Evolutionary conservation across 2,888 invertebrate genomes (phyloP).

Genomic region (Isotomurus palustris): DNA sequence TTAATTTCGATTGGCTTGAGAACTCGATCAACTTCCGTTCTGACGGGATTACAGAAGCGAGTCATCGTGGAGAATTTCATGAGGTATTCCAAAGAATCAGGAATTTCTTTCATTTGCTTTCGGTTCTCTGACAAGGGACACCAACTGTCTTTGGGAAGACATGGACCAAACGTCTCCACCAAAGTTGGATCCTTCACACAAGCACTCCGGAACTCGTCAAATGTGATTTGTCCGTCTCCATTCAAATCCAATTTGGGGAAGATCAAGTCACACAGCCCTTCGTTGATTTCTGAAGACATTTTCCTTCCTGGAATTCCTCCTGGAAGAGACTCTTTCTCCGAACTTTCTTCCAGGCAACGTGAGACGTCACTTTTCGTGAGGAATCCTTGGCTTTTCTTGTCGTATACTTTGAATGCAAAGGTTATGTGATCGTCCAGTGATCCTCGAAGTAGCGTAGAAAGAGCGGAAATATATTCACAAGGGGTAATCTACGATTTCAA

Average conservation of each 20-base stretch:
- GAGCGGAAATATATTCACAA: background rate
- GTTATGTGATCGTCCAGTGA: background rate
- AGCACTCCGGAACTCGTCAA: background rate
- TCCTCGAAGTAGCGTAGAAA: background rate
- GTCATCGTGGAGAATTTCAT: too few species aligned
- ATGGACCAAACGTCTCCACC: background rate
- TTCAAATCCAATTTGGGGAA: background rate
- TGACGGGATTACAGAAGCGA: too few species aligned
- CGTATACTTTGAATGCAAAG: background rate
- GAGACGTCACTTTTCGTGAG: background rate
- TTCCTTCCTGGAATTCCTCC: background rate
- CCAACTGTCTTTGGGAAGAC: background rate
- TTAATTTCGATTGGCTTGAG: background rate
- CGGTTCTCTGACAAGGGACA: too few species aligned
- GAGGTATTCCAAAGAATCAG: too few species aligned
- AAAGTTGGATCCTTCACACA: slow-evolving; percentile 1
- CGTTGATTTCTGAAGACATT: background rate
- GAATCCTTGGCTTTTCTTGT: background rate
- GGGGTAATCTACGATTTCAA: background rate
- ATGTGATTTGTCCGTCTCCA: background rate
- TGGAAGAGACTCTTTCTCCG: background rate
- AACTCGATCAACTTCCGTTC: background rate
- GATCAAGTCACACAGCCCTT: background rate
- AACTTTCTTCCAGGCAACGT: background rate
- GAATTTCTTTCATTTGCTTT: too few species aligned